Percentiles rank a stretch among this genome's conserved stretches.
These are phyloP conservation scores for Metopia argyrocephala DNA, from an alignment of 2,888 invertebrate species.

Conservation along the genomic window DNA sequence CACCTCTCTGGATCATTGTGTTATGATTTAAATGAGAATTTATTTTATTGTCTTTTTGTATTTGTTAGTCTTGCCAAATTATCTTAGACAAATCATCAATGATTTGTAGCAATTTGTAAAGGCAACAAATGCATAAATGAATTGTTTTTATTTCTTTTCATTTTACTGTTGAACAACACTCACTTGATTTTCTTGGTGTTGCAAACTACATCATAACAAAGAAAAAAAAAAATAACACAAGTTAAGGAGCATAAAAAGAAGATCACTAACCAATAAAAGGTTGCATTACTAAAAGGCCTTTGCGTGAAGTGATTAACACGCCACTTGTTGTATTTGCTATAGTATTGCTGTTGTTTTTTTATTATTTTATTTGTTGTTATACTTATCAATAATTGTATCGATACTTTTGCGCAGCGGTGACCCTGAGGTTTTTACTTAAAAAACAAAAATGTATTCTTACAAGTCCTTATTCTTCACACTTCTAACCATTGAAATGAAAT, in stretches of 20 bases:
- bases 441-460: slow-evolving; percentile 31
- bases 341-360: slow-evolving; percentile 2
- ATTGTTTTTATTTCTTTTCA: slow-evolving; percentile 36
- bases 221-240: neutral
- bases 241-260: slow-evolving; percentile 16
- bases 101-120: slow-evolving; percentile 65
- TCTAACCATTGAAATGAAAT: slow-evolving; percentile 55
- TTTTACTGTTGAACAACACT: neutral
- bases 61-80: slow-evolving; percentile 38
- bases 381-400: slow-evolving; percentile 63
- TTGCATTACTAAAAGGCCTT: slow-evolving; percentile 40
- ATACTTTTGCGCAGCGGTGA: slow-evolving; percentile 48
- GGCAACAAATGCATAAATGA: slow-evolving; percentile 60
- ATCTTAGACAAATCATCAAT: slow-evolving; percentile 64
- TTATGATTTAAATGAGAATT: slow-evolving; percentile 60
- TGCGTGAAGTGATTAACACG: slow-evolving; percentile 66
- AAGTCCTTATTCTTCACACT: slow-evolving; percentile 50
- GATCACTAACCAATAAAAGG: slow-evolving; percentile 36
- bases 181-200: neutral
- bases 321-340: slow-evolving; percentile 63
- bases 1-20: slow-evolving; percentile 22
- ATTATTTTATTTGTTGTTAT: slow-evolving; percentile 20
- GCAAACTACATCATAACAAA: neutral
- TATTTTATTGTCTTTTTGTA: slow-evolving; percentile 14
- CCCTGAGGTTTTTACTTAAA: slow-evolving; percentile 50